A percentile compares a stretch with the other conserved stretches of the same genome.
These are phyloP conservation scores for Camptogramma bilineatum DNA, from an alignment of 2,888 invertebrate genomes.

Conservation along the genomic window DNA sequence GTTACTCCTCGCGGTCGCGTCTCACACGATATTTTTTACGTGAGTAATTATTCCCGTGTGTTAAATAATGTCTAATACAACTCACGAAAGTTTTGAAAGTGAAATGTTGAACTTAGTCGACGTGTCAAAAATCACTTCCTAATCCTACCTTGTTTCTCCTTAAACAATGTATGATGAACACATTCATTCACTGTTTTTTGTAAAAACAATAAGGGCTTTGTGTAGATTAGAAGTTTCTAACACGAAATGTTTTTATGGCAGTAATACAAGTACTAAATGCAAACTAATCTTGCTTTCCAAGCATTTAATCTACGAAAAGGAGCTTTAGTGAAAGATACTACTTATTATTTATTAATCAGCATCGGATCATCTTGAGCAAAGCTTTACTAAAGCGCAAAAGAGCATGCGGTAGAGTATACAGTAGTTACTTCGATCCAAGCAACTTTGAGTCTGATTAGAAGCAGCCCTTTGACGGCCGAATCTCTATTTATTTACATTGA, in stretches of 20 bases:
- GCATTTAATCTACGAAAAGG: conserved; percentile 16
- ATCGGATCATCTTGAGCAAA: conserved; percentile 15
- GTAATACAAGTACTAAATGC: not conserved
- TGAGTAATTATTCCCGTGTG: no score
- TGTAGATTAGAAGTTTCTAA: not conserved
- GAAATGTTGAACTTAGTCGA: no score
- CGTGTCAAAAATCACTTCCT: no score
- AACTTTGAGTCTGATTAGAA: conserved; percentile 30
- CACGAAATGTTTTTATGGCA: not conserved
- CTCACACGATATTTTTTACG: no score
- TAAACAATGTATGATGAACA: no score
- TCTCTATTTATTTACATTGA: conserved; percentile 17
- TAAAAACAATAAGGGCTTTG: no score
- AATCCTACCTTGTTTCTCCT: no score
- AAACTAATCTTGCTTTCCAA: not conserved
- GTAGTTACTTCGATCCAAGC: conserved; percentile 6
- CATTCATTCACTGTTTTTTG: no score
- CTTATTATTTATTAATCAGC: conserved; percentile 26
- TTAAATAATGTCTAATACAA: no score
- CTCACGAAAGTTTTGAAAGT: no score
- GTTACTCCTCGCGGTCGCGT: no score
- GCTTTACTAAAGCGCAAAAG: conserved; percentile 22
- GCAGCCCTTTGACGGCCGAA: conserved; percentile 23
- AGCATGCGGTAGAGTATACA: conserved; percentile 12
- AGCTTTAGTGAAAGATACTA: conserved; percentile 7